Percentiles rank a stretch among this genome's conserved stretches.
Conservation (phyloP, 2,888 invertebrate genomes). For the Morpho achilles region DNA sequence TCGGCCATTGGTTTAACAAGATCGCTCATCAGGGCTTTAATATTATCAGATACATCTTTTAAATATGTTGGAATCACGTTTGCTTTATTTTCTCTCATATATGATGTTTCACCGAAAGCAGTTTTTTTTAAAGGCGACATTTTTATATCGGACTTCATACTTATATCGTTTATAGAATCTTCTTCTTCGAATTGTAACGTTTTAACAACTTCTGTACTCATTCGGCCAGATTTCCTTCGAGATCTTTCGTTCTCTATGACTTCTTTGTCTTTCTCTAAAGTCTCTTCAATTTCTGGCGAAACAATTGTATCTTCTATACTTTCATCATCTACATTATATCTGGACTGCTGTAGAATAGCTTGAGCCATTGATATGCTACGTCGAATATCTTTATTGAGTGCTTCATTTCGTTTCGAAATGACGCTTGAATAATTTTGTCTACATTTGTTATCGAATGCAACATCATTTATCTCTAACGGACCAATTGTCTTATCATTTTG, state of each 20-base stretch:
- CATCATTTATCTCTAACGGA: conserved; percentile 8
- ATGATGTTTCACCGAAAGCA: conserved; percentile 46
- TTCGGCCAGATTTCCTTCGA: conserved; percentile 32
- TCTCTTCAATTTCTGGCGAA: conserved; percentile 17
- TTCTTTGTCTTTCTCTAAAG: background rate
- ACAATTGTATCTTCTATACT: conserved; percentile 35
- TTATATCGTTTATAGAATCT: conserved; percentile 42
- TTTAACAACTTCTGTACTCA: conserved; percentile 57
- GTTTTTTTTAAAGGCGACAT: conserved; percentile 50
- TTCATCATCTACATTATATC: conserved; percentile 40
- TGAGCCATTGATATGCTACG: conserved; percentile 57
- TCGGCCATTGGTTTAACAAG: conserved; percentile 59
- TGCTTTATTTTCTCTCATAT: conserved; percentile 41
- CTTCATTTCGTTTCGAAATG: conserved; percentile 40
- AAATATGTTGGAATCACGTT: conserved; percentile 59
- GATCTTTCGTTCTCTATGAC: conserved; percentile 17
- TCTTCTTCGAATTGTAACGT: conserved; percentile 61
- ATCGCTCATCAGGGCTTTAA: conserved; percentile 62
- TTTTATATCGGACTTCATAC: conserved; percentile 31
- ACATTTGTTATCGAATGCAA: conserved; percentile 1
- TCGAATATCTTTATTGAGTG: conserved; percentile 46
- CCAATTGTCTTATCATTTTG: conserved; percentile 18
- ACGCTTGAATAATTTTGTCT: conserved; percentile 38
- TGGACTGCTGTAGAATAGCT: conserved; percentile 46
- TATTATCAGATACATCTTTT: conserved; percentile 49